phyloP scores from a whole-genome alignment of 1,140 invertebrate species.

The Zaprionus capensis region DNA sequence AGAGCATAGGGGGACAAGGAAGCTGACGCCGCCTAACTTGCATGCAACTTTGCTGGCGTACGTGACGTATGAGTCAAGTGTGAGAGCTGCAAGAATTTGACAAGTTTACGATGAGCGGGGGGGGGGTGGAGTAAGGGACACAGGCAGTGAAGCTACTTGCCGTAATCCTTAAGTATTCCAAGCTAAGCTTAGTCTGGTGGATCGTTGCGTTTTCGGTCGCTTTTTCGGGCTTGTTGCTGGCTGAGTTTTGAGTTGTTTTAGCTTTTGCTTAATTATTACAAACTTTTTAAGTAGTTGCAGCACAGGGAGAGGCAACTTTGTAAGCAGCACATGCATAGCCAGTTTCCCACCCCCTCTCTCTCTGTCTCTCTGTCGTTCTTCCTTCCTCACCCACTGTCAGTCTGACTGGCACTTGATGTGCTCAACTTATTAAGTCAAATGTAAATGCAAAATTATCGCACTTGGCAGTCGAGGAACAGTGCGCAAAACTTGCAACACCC shows the following conservation, averaged over 20 bases:
- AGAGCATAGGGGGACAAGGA: background rate
- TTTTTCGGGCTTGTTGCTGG: slow-evolving; percentile 21
- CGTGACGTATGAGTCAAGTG: slow-evolving; percentile 71
- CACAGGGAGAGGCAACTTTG: slow-evolving; percentile 65
- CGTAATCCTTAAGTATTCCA: background rate
- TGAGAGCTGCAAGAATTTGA: slow-evolving; percentile 37
- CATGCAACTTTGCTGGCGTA: slow-evolving; percentile 35
- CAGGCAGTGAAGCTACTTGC: slow-evolving; percentile 25
- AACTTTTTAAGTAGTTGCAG: slow-evolving; percentile 81
- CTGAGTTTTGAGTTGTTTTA: slow-evolving; percentile 53
- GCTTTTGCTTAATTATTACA: slow-evolving; percentile 77
- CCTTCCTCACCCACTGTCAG: background rate
- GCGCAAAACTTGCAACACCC: slow-evolving; percentile 42
- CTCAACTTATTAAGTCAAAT: slow-evolving; percentile 79
- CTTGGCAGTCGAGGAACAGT: slow-evolving; percentile 59
- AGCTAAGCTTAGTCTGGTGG: background rate
- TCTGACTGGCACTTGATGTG: slow-evolving; percentile 46
- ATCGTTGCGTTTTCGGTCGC: slow-evolving; percentile 13
- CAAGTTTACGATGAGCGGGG: slow-evolving; percentile 31
- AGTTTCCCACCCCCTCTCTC: background rate
- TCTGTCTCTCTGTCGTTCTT: background rate
- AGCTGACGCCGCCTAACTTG: background rate
- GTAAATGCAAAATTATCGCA: slow-evolving; percentile 80
- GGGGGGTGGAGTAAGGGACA: slow-evolving; percentile 18
- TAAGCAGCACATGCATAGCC: slow-evolving; percentile 45